A percentile compares a stretch with the other conserved stretches of the same genome.
Conservation (phyloP, 2,113 vertebrate genomes). For the Gymnogyps californianus region DNA sequence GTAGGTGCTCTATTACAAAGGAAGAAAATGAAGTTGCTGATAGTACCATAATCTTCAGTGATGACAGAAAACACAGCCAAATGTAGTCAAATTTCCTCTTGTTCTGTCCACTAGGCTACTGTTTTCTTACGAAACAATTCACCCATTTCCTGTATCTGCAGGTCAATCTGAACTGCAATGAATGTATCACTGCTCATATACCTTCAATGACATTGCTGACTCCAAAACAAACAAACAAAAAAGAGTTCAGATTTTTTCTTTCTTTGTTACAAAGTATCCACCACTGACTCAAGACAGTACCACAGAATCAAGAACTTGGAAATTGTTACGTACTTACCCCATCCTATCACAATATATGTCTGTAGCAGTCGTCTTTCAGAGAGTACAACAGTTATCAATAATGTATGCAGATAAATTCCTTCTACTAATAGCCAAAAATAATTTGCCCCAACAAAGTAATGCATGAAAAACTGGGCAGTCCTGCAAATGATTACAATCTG, state of each 20-base stretch:
- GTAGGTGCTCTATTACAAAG: not conserved
- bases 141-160: not conserved
- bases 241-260: not conserved
- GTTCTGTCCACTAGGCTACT: not conserved
- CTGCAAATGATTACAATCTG: slow-evolving; percentile 82
- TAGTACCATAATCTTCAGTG: not conserved
- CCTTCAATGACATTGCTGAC: not conserved
- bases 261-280: not conserved
- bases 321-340: slow-evolving; percentile 77
- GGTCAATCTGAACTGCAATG: not conserved
- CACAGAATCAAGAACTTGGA: not conserved
- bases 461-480: slow-evolving; percentile 83
- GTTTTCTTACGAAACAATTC: not conserved
- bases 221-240: not conserved
- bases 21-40: not conserved
- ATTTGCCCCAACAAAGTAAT: slow-evolving; percentile 91
- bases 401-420: slow-evolving; percentile 87
- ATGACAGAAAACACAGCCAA: not conserved
- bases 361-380: slow-evolving; percentile 84
- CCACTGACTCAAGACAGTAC: not conserved
- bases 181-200: not conserved
- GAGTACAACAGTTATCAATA: slow-evolving; percentile 84
- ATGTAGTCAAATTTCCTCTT: not conserved
- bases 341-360: slow-evolving; percentile 87
- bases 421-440: slow-evolving; percentile 93